Conservation (phyloP, 1,140 invertebrate species). For the Drosophila subpulchrella region DNA sequence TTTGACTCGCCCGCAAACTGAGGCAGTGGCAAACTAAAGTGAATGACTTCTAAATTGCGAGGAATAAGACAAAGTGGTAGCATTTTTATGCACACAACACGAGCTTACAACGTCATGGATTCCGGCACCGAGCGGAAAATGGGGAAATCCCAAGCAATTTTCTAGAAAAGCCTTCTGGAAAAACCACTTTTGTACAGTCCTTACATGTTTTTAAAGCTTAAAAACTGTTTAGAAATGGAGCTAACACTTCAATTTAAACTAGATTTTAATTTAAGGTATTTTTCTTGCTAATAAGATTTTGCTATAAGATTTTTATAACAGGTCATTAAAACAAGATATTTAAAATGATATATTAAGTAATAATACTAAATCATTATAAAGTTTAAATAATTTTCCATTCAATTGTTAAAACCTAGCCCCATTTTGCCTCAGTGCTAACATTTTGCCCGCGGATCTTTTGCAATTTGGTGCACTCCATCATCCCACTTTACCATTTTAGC, state of each 20-base stretch:
- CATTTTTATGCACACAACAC: constrained; percentile 36
- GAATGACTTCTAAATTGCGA: constrained; percentile 75
- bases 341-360: too few relatives aligned
- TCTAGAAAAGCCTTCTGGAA: neutral
- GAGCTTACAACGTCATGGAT: constrained; percentile 8
- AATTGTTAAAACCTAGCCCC: neutral
- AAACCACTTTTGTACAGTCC: neutral
- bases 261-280: too few relatives aligned
- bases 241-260: too few relatives aligned
- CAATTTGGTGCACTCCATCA: constrained; percentile 27
- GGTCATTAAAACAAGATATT: too few relatives aligned
- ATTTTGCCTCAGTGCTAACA: neutral
- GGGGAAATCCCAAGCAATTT: neutral
- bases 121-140: constrained; percentile 5
- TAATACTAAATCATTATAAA: too few relatives aligned
- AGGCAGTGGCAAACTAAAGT: constrained; percentile 33
- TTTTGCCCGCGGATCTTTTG: constrained; percentile 30
- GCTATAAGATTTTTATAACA: too few relatives aligned
- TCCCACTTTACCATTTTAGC: constrained; percentile 14
- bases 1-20: constrained; percentile 33
- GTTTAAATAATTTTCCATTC: too few relatives aligned
- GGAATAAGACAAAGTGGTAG: constrained; percentile 68
- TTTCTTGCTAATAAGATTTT: too few relatives aligned
- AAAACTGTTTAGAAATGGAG: neutral
- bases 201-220: neutral